Evolutionary conservation across 2,888 invertebrate genomes (phyloP).

Genomic region (Protodeltote pygarga): DNA sequence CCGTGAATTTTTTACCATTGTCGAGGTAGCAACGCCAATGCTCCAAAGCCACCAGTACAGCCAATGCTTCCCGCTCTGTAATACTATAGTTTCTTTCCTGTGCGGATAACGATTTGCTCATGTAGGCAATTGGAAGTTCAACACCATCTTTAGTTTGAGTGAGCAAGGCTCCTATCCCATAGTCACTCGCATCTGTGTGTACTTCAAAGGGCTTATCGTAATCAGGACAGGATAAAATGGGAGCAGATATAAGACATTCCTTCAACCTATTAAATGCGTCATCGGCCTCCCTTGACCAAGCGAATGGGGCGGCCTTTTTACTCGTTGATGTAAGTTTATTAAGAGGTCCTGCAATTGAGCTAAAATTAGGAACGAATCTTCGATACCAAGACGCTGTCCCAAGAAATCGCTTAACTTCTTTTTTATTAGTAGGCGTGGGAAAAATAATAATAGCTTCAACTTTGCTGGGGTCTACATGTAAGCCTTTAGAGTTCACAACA

Average conservation of each 20-base stretch:
- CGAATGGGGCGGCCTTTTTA: not conserved
- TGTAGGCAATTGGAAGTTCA: constrained; percentile 8
- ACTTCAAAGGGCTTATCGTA: constrained; percentile 1
- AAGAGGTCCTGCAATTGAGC: not conserved
- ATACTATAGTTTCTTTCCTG: constrained; percentile 44
- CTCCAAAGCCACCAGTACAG: constrained; percentile 46
- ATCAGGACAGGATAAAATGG: not conserved
- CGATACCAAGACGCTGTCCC: not conserved
- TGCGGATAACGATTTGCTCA: constrained; percentile 7
- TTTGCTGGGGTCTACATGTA: constrained; percentile 4
- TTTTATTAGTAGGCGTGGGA: constrained; percentile 4
- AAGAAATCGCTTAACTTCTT: not conserved
- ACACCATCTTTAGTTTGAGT: too few relatives aligned
- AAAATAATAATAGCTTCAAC: constrained; percentile 9
- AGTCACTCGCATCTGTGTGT: constrained; percentile 10
- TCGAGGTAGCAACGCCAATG: constrained; percentile 37
- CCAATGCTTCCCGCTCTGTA: constrained; percentile 50
- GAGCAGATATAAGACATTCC: not conserved
- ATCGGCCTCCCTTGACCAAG: not conserved
- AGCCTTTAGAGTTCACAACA: not conserved
- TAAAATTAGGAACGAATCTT: not conserved
- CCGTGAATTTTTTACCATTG: constrained; percentile 25
- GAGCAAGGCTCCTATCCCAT: constrained; percentile 11
- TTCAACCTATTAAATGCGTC: not conserved
- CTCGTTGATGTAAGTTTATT: not conserved